A percentile compares a stretch with the other conserved stretches of the same genome.
Evolutionary conservation across 1,140 invertebrate genomes (phyloP).

Genomic region (Chironomus tepperi): DNA sequence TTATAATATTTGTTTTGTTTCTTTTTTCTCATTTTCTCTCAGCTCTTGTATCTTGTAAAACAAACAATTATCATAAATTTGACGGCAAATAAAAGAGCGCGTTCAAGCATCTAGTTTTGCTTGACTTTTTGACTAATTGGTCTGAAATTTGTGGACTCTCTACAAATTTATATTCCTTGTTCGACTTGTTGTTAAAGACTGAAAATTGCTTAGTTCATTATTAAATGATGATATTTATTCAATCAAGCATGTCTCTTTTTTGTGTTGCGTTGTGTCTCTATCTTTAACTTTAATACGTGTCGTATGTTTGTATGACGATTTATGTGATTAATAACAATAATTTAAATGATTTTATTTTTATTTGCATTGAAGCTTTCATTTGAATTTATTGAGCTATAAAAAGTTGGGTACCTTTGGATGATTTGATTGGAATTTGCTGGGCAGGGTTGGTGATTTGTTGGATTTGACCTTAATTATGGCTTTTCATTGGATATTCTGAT

Average conservation of each 20-base stretch:
- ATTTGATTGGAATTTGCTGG: too few species aligned
- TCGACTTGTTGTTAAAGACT: not conserved
- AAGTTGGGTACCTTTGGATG: too few species aligned
- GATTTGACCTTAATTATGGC: too few species aligned
- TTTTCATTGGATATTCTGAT: too few species aligned
- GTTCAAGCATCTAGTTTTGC: not conserved
- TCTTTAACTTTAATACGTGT: too few species aligned
- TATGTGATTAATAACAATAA: conserved; percentile 8
- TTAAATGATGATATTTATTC: not conserved
- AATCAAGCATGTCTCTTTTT: too few species aligned
- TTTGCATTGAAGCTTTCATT: not conserved
- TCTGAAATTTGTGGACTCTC: not conserved
- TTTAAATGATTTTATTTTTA: conserved; percentile 5
- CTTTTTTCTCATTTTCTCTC: not conserved
- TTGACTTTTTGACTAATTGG: conserved; percentile 13
- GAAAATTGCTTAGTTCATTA: not conserved
- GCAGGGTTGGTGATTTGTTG: too few species aligned
- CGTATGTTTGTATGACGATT: not conserved
- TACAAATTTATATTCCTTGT: not conserved
- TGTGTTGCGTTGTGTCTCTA: too few species aligned
- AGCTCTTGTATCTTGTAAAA: not conserved
- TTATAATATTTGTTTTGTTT: not conserved
- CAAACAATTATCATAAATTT: conserved; percentile 15
- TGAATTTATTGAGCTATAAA: too few species aligned
- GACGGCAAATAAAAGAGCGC: conserved; percentile 4